Conservation (phyloP, 2,888 invertebrate genomes). For the Perizoma affinitatum region DNA sequence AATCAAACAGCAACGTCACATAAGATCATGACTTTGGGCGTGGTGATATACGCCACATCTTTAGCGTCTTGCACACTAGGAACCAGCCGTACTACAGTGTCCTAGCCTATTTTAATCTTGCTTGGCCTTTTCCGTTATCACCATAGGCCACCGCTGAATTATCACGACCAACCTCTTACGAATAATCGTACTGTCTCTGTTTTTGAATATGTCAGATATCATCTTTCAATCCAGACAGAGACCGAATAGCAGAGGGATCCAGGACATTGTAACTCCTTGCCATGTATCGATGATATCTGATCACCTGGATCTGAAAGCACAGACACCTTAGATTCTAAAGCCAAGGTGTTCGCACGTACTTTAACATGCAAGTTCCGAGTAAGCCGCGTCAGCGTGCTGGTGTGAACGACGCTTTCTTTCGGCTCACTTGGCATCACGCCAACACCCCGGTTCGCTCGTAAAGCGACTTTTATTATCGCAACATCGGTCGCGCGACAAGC, state of each 20-base stretch:
- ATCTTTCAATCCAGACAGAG: no score
- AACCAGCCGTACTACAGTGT: no score
- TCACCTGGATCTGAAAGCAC: no score
- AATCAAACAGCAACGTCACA: slow-evolving; percentile 28
- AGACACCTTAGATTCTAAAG: not conserved
- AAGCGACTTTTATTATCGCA: slow-evolving; percentile 33
- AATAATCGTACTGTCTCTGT: no score
- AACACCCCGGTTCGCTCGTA: slow-evolving; percentile 26
- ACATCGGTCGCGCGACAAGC: slow-evolving; percentile 25
- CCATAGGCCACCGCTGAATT: no score
- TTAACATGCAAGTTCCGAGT: not conserved
- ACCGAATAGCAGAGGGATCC: no score
- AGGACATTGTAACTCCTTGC: no score
- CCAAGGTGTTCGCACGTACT: not conserved
- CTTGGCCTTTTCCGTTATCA: no score
- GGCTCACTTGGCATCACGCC: slow-evolving; percentile 31
- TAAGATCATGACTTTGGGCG: slow-evolving; percentile 39
- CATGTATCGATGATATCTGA: no score
- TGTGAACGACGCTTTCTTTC: slow-evolving; percentile 29
- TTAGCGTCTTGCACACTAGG: slow-evolving; percentile 25
- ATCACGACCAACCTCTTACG: no score
- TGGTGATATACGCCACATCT: slow-evolving; percentile 19
- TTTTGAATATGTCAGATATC: no score
- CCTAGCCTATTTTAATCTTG: not conserved
- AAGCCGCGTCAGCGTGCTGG: slow-evolving; percentile 4